Base-by-base conservation (phyloP, 2,888 invertebrate species). In the Cyclophora albipunctata region DNA sequence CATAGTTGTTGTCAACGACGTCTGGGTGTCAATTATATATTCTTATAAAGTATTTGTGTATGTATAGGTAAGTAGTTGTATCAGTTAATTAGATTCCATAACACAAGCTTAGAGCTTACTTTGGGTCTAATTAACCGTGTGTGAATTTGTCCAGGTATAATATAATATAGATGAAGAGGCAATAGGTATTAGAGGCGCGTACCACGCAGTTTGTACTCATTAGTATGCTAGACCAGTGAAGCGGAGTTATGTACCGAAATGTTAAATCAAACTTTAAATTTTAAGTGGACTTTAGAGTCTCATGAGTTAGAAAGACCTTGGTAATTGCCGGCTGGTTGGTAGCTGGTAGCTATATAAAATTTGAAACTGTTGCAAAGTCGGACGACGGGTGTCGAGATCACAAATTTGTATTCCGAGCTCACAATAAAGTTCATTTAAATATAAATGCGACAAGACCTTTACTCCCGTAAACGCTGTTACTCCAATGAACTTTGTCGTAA, bases 351-450 rank as follows among this genome's bases (percentile, higher is more conserved):
- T 64, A 58, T 63, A 66, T 67, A 73, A 72, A 75, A 75, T 75
- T 75, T 68, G 65, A 66, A 72, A 59, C 53, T 55, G 69, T 68
- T 68, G 60, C 64, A 67, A 66, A 73, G 63, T 66, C 62, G 61
- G 69, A 67, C 70, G 67, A 68, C 70, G 67, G 69, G 72, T 78
- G 76, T 76, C 60, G 74, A 72, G 78, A 77, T 81, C 80, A 71
- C 80, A 81, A 83, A 83, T 83, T 83, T 80, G 82, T 84, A 82
- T 84, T 84, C 82, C 76, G 69, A 71, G 62, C 77, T 80, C 81
- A 81, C 77, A 82, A 82, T 81, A 78, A 80, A 79, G 73, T 78
- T 81, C 74, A 84, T 84, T 84, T 84, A 82, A 82, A 84, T 84
- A 83, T 82, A 84, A 82, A 82, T 80, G 81, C 77, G 81, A 80